These are phyloP conservation scores for Patella pellucida DNA, from an alignment of 2,888 invertebrate genomes.

Conservation along the genomic window DNA sequence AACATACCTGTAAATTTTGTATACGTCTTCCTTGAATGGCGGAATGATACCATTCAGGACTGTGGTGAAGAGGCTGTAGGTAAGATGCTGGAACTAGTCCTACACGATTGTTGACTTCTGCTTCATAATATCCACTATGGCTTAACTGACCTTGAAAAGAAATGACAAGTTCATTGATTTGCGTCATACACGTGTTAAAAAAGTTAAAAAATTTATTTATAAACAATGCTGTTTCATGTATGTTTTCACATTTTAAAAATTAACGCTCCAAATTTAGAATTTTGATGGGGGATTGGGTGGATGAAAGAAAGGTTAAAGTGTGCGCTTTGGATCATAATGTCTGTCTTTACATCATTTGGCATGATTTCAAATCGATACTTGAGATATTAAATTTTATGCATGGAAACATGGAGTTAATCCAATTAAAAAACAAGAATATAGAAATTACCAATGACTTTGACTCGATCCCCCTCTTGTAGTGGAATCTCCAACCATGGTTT, in stretches of 20 bases:
- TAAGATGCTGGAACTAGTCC: conserved; percentile 65
- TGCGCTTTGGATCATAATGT: too few relatives aligned
- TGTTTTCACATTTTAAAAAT: too few relatives aligned
- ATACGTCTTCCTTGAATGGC: conserved; percentile 17
- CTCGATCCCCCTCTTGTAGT: conserved; percentile 62
- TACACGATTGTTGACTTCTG: conserved; percentile 57
- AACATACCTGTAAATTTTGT: conserved; percentile 26
- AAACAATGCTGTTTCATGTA: too few relatives aligned
- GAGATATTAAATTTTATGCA: neutral
- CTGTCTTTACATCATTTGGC: too few relatives aligned
- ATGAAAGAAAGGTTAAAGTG: too few relatives aligned
- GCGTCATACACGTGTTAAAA: too few relatives aligned
- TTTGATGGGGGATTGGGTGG: neutral
- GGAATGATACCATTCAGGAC: conserved; percentile 22
- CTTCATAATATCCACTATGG: conserved; percentile 63
- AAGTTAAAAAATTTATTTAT: too few relatives aligned
- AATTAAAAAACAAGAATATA: neutral
- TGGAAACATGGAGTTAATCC: neutral
- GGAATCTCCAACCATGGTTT: conserved; percentile 55
- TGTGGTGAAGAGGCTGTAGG: conserved; percentile 48
- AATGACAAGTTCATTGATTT: too few relatives aligned
- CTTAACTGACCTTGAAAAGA: conserved; percentile 52
- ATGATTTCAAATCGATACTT: too few relatives aligned
- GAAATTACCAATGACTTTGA: conserved; percentile 52
- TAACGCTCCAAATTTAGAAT: neutral